Base-by-base conservation (phyloP, 1,140 invertebrate species). In the Eufriesea mexicana region DNA sequence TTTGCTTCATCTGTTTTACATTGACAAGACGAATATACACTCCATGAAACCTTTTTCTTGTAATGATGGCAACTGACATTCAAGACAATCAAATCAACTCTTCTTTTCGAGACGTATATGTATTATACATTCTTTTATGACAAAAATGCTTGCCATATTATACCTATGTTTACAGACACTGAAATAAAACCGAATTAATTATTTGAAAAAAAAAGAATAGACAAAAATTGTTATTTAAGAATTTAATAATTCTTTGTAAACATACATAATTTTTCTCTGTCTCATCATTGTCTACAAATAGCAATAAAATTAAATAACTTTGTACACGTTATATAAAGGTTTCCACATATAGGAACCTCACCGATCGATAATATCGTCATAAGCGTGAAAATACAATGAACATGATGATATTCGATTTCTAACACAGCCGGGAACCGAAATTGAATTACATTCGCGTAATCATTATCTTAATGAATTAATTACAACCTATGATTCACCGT, bases 401-500 rank as follows among this genome's bases (percentile, higher is more conserved):
- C 2, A 20, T 28, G 14, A 47, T 28, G 8, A 71, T n/a, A 49
- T 5, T 35, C 25, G 9, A 79, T 79, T 2, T 61, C 25, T 12
- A 23, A 70, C 20, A 35, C 59, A 62, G 28, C n/a, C 74, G 14
- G 5, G 12, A 72, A 55, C 14, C 64, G 42, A 64, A 35, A 64
- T 35, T 51, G 12, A 64, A 12, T 35, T 47, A 59, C 0, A 42
- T 64, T 42, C 5, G 28, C 5, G 10, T 23, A 5, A 42, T n/a
- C 8, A 9, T 57, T 57, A 9, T 49, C 57, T 49, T 25, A 23
- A 28, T 25, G 35, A 28, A 79, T 45, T n/a, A 35, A 42, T 67
- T 49, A 42, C 2, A 35, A 45, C 10, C 57, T 86, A 77, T 2
- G 66, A 14, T 35, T 85, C 79, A 62, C 45, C 66, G 71, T 93